Evolutionary conservation across 1,140 invertebrate genomes (phyloP).

Genomic region (Euura lappo): DNA sequence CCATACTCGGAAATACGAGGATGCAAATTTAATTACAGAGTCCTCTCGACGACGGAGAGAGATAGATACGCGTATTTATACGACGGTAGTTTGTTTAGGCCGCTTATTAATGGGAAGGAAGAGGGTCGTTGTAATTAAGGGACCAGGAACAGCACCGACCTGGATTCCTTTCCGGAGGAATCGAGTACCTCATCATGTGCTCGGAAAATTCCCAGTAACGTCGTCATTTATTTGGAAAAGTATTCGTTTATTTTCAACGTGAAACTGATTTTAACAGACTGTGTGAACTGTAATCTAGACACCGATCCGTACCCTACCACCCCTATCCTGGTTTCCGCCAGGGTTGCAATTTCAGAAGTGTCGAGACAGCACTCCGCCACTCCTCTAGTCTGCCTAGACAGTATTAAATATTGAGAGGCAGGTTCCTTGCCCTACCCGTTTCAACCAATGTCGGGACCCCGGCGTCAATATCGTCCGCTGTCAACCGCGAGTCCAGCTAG

Average conservation of each 20-base stretch:
- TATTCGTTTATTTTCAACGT: too few relatives aligned
- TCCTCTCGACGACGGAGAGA: conserved; percentile 20
- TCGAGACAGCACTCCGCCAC: conserved; percentile 55
- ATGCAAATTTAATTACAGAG: conserved; percentile 55
- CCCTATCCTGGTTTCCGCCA: conserved; percentile 13
- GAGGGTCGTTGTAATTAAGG: conserved; percentile 51
- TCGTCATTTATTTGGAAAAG: too few relatives aligned
- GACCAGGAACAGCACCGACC: conserved; percentile 20
- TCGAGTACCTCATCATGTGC: too few relatives aligned
- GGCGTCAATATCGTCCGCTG: neutral
- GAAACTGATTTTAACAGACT: too few relatives aligned
- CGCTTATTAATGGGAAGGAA: conserved; percentile 51
- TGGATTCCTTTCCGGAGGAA: conserved; percentile 34
- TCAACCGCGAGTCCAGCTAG: too few relatives aligned
- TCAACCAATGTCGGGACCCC: neutral
- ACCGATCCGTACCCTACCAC: too few relatives aligned
- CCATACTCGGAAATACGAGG: neutral
- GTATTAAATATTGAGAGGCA: conserved; percentile 4
- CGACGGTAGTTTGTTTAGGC: conserved; percentile 50
- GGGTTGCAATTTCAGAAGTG: conserved; percentile 59
- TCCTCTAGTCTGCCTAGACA: neutral
- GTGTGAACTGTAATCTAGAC: too few relatives aligned
- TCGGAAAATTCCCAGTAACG: too few relatives aligned
- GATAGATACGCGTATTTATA: conserved; percentile 51
- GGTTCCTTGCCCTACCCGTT: neutral